Conservation (phyloP, 2,113 vertebrate genomes). For the Arenaria interpres region DNA sequence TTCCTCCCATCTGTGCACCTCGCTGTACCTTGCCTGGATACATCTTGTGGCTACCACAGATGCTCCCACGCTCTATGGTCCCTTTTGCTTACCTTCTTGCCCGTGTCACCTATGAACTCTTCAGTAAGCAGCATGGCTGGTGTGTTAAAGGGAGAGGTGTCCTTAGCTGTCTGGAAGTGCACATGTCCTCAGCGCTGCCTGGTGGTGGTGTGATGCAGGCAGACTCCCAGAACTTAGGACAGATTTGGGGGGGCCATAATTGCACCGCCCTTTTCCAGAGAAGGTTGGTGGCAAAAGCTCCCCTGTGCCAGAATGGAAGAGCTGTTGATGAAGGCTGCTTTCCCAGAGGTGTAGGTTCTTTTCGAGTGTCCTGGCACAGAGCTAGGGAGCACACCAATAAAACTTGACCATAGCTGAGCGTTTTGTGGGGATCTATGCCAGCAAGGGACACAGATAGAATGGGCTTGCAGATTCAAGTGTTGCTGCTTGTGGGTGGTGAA, state of each 20-base stretch:
- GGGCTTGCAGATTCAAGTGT: background rate
- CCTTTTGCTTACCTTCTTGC: background rate
- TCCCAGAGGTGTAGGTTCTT: background rate
- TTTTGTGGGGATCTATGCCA: background rate
- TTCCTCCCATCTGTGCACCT: background rate
- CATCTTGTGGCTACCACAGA: background rate
- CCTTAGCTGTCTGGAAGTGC: background rate
- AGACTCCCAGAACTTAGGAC: background rate
- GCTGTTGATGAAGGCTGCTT: background rate
- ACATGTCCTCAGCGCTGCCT: background rate
- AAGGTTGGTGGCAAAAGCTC: background rate
- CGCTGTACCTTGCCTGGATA: background rate
- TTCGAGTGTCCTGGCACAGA: background rate
- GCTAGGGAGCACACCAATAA: background rate
- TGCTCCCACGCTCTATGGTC: background rate
- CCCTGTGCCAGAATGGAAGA: background rate
- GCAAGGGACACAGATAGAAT: background rate
- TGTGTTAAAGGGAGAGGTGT: background rate
- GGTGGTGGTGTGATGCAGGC: background rate
- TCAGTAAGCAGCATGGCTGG: background rate
- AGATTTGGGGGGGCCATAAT: background rate
- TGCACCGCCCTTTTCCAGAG: background rate
- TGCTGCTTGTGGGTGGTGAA: background rate
- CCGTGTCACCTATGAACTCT: accelerated
- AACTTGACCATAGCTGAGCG: background rate